These are phyloP conservation scores for Sphaeridia pumilis DNA, from an alignment of 2,888 invertebrate species.

Conservation along the genomic window DNA sequence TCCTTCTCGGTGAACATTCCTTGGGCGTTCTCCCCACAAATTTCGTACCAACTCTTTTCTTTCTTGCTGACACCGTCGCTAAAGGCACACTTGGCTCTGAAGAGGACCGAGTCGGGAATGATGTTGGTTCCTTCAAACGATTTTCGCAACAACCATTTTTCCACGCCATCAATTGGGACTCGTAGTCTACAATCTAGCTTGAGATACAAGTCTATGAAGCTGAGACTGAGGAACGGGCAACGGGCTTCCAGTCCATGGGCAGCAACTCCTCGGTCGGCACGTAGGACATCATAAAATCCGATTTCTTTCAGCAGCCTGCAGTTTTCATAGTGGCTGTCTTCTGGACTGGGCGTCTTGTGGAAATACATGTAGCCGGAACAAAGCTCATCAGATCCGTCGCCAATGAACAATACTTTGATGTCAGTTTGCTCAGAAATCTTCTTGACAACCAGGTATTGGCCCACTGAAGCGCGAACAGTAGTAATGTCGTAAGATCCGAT, in stretches of 20 bases:
- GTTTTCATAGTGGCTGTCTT: slow-evolving; percentile 26
- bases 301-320: slow-evolving; percentile 27
- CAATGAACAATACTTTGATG: slow-evolving; percentile 26
- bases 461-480: slow-evolving; percentile 64
- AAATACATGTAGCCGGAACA: slow-evolving; percentile 30
- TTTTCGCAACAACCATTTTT: slow-evolving; percentile 26
- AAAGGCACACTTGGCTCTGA: slow-evolving; percentile 27
- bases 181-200: slow-evolving; percentile 24
- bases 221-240: slow-evolving; percentile 63
- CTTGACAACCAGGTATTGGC: slow-evolving; percentile 59
- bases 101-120: slow-evolving; percentile 23
- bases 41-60: slow-evolving; percentile 28
- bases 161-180: slow-evolving; percentile 25
- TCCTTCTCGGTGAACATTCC: slow-evolving; percentile 17
- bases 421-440: slow-evolving; percentile 24
- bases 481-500: slow-evolving; percentile 84
- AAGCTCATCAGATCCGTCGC: slow-evolving; percentile 26
- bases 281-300: slow-evolving; percentile 22
- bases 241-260: slow-evolving; percentile 58
- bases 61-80: slow-evolving; percentile 28
- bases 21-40: slow-evolving; percentile 28
- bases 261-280: slow-evolving; percentile 26
- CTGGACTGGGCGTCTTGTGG: slow-evolving; percentile 22
- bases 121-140: slow-evolving; percentile 16
- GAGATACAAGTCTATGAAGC: slow-evolving; percentile 25